Evolutionary conservation across 2,113 vertebrate species (phyloP).

Genomic region (Marmota flaviventris): DNA sequence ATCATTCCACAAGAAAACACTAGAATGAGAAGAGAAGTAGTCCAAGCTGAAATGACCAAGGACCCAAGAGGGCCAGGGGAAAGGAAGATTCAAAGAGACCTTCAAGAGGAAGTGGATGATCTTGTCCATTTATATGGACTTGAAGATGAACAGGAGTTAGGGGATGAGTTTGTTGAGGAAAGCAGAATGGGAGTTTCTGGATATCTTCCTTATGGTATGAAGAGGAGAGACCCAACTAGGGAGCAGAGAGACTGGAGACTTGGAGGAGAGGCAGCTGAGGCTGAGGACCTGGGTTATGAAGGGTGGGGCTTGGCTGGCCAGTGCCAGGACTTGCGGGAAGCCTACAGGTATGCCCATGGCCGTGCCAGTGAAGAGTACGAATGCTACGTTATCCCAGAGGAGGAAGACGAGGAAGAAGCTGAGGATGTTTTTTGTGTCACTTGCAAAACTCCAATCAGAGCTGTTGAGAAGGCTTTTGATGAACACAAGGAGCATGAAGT

Average conservation of each 20-base stretch:
- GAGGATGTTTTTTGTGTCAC: conserved; percentile 88
- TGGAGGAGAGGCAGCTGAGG: not conserved
- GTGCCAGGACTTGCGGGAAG: conserved; percentile 72
- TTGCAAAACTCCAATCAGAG: conserved; percentile 87
- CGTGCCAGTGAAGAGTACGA: conserved; percentile 78
- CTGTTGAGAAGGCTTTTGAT: conserved; percentile 81
- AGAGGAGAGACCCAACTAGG: conserved; percentile 52
- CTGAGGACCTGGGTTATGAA: conserved; percentile 46
- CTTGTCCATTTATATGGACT: conserved; percentile 86
- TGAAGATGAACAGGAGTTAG: conserved; percentile 87
- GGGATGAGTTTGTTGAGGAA: conserved; percentile 80
- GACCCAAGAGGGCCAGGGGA: conserved; percentile 15
- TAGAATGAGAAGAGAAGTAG: conserved; percentile 68
- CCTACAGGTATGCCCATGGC: conserved; percentile 66
- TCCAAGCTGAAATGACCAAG: not conserved
- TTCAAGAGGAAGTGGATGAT: conserved; percentile 85
- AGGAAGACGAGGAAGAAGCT: conserved; percentile 83
- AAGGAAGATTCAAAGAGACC: conserved; percentile 63
- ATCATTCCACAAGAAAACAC: conserved; percentile 88
- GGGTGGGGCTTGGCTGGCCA: conserved; percentile 13
- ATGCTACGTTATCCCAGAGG: conserved; percentile 74
- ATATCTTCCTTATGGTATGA: conserved; percentile 52
- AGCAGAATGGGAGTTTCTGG: not conserved
- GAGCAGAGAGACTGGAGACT: conserved; percentile 61
- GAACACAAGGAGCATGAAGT: conserved; percentile 88